Evolutionary conservation across 2,113 vertebrate species (phyloP), one percentile per base, ranked within the genome.

Genomic region (Zeus faber): DNA sequence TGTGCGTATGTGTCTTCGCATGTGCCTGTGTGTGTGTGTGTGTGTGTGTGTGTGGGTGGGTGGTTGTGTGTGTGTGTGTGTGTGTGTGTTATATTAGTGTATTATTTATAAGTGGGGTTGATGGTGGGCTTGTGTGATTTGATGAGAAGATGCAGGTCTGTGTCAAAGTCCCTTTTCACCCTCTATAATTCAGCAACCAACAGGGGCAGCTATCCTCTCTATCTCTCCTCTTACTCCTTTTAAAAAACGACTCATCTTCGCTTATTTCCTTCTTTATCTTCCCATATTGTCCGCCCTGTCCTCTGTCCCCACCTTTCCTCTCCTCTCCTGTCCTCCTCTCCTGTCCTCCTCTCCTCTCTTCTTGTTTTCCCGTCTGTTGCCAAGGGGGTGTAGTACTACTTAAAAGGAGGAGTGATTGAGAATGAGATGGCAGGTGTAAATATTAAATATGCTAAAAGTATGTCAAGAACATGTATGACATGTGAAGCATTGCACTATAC

Each of bases 91-190:
- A 21, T 49, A 8, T 54, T 18, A 43, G 20, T 82, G 57, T 60
- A 79, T 85, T 80, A 84, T 83, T 83, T 17, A 84, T 75, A 33
- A 0, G 31, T 51, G 44, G 66, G 57, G 59, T 78, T 77, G 72
- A 75, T 77, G 68, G 66, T 75, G 67, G 72, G 81, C 76, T 68
- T 80, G 70, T 83, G 69, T 75, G 79, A 81, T 77, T 81, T 76
- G 76, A 82, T 71, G 71, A 71, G 70, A 74, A 74, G 65, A 78
- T 77, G 74, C 80, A 78, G 76, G 80, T 83, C 70, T 77, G 61
- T 81, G 71, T 83, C 77, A 76, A 56, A 39, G 49, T 82, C 67
- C 67, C 65, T 67, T 51, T 73, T 71, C 51, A 57, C 64, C 45
- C 23, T 82, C 68, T 49, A 84, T 84, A 69, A 84, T 79, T 81